phyloP scores from a whole-genome alignment of 1,140 invertebrate genomes.

The Apis dorsata region DNA sequence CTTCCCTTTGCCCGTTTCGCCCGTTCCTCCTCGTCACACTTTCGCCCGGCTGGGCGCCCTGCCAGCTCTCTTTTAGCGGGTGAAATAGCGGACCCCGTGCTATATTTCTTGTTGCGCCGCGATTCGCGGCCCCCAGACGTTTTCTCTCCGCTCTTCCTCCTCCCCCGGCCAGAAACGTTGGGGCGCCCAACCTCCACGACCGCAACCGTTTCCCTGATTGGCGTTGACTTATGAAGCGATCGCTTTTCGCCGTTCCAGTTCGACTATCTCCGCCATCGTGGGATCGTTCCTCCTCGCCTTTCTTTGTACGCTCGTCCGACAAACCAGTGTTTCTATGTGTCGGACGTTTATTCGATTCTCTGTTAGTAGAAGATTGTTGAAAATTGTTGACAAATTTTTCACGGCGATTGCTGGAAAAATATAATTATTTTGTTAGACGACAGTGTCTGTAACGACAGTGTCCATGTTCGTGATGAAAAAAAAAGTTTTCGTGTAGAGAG shows the following conservation, averaged over 20 bases:
- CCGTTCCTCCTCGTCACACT: constrained; percentile 14
- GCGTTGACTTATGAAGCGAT: constrained; percentile 76
- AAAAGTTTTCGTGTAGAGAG: too few species aligned
- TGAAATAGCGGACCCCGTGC: constrained; percentile 51
- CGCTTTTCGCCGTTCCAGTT: constrained; percentile 66
- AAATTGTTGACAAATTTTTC: too few species aligned
- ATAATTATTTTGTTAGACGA: too few species aligned
- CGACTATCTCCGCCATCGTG: constrained; percentile 8
- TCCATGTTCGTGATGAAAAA: too few species aligned
- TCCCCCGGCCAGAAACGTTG: not conserved
- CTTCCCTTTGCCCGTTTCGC: not conserved
- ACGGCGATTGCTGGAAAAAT: too few species aligned
- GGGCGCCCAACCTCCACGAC: constrained; percentile 1
- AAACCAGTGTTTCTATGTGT: too few species aligned
- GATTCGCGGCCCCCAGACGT: constrained; percentile 22
- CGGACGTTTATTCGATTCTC: too few species aligned
- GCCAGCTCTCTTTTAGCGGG: constrained; percentile 50
- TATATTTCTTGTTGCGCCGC: constrained; percentile 52
- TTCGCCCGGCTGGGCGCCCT: constrained; percentile 37
- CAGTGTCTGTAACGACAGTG: too few species aligned
- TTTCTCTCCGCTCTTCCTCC: constrained; percentile 7
- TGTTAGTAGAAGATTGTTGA: too few species aligned
- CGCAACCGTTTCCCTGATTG: constrained; percentile 66
- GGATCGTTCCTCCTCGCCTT: not conserved
- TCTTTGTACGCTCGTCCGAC: not conserved